Conservation (phyloP, 1,140 invertebrate species). For the Fopius arisanus region DNA sequence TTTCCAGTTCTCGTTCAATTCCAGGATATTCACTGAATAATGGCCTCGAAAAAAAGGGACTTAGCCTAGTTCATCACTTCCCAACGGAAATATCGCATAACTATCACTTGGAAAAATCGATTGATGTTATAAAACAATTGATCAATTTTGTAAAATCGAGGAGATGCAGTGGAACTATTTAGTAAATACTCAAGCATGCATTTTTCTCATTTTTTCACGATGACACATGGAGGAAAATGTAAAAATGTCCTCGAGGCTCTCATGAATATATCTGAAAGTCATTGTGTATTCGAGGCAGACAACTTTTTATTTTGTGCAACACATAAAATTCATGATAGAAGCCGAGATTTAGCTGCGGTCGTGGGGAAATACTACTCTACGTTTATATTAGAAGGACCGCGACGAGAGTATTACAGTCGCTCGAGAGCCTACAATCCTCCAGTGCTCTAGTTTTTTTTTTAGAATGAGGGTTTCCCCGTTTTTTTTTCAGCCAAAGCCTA, state of each 20-base stretch:
- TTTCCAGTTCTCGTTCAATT: no score
- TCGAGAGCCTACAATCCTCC: conserved; percentile 6
- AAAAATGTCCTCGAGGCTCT: not conserved
- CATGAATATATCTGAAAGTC: not conserved
- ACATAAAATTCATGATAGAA: conserved; percentile 6
- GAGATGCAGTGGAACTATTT: no score
- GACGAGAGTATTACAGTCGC: conserved; percentile 2
- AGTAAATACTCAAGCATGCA: no score
- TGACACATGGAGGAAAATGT: not conserved
- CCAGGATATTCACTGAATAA: no score
- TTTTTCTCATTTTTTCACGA: no score
- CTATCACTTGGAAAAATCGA: no score
- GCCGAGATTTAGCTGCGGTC: not conserved
- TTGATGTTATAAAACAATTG: no score
- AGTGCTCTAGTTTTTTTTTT: conserved; percentile 2
- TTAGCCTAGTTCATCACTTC: no score
- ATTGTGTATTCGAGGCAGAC: not conserved
- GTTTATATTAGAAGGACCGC: not conserved
- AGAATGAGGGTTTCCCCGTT: not conserved
- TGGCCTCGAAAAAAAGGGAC: no score
- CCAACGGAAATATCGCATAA: no score
- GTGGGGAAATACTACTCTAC: not conserved
- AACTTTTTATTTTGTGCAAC: not conserved
- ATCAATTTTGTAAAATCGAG: no score
- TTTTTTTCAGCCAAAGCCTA: not conserved